These are phyloP conservation scores for Meloidogyne floridensis DNA, from an alignment of 1,140 invertebrate genomes.

Conservation along the genomic window DNA sequence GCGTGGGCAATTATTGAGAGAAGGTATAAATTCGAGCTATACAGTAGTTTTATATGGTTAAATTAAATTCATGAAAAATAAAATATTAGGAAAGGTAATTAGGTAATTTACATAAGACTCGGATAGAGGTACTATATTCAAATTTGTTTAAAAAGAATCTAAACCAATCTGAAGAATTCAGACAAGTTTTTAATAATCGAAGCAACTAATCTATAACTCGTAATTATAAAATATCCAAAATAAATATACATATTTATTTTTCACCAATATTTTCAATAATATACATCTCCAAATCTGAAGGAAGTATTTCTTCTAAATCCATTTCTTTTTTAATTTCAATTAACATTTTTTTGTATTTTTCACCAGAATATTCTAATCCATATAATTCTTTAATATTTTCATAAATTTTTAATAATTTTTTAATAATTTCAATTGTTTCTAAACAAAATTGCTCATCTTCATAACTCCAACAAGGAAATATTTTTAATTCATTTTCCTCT, in stretches of 20 bases:
- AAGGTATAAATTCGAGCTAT: too few species aligned
- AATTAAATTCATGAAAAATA: too few species aligned
- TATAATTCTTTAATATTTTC: neutral
- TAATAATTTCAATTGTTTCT: neutral
- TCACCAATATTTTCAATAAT: neutral
- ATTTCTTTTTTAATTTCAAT: neutral
- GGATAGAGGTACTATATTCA: too few species aligned
- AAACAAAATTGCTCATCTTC: neutral
- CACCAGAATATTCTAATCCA: neutral
- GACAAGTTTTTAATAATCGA: too few species aligned
- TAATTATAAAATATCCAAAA: neutral
- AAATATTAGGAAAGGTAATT: too few species aligned
- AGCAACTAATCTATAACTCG: too few species aligned
- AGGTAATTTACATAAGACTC: too few species aligned
- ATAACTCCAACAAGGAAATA: neutral
- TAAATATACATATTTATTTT: neutral
- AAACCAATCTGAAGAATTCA: too few species aligned
- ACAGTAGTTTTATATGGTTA: too few species aligned
- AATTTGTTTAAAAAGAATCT: too few species aligned
- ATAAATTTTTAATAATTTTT: neutral
- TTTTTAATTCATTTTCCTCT: neutral
- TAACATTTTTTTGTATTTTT: neutral
- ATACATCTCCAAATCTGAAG: neutral
- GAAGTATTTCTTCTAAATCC: neutral
- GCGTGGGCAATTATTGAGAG: too few species aligned